Base-by-base conservation (phyloP, 1,140 invertebrate genomes). In the Drosophila kurseongensis region DNA sequence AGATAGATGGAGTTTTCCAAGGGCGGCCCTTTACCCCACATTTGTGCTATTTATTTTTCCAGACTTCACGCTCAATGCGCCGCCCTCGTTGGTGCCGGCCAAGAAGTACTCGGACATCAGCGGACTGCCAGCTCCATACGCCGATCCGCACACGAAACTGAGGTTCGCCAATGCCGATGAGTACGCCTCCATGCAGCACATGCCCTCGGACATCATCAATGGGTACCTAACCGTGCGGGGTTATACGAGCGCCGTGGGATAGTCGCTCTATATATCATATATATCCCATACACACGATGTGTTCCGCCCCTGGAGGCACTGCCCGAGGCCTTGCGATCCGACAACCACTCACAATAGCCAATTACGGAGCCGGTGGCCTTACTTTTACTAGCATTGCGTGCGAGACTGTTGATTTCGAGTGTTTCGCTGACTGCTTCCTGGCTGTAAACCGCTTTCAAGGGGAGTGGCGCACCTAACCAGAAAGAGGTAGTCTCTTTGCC, bases 81-180 rank as follows among this genome's bases (percentile, higher is more conserved):
- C 97, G 16, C 97, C 97, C 40, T 97, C 97, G 60, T 97, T 98
- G 78, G 96, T 95, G 92, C 98, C 97, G 27, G 95, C 96, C 2
- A 98, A 98, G 91, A 98, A 98, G 86, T 98, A 98, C 93, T 98
- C 97, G 0, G 98, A 98, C 91, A 96, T 98, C 57, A 98, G 97
- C 77, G 97, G 97, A 1, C 90, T 98, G 55, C 95, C 95, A 54
- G 96, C 97, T 48, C 96, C 96, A 48, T 99, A 98, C 82, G 96
- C 96, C 78, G 97, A 98, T 94, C 96, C 97, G 18, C 96, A 98
- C 86, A 98, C 97, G 10, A 97, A 98, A 90, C 93, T 98, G 10
- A 94, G 96, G 74, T 98, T 96, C 93, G 95, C 96, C 45, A 96
- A 96, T 92, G 93, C 95, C 42, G 97, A 98, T 77, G 98, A 98